A percentile compares a stretch with the other conserved stretches of the same genome.
phyloP scores from a whole-genome alignment of 2,797 vertebrate genomes.

The Nyctibius grandis region DNA sequence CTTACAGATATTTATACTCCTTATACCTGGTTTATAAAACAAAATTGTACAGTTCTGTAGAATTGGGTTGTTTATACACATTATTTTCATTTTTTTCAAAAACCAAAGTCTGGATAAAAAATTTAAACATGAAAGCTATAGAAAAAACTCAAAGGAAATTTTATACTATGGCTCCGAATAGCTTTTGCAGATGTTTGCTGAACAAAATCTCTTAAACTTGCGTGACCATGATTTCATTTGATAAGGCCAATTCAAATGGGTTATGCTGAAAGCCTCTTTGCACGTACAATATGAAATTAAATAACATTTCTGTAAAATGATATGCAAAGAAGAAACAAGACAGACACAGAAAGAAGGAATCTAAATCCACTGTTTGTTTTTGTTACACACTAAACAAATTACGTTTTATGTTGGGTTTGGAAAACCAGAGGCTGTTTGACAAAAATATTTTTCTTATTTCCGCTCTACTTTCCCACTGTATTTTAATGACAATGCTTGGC shows the following conservation, averaged over 20 bases:
- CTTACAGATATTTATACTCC: not conserved
- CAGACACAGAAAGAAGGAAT: slow-evolving; percentile 8
- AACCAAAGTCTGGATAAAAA: not conserved
- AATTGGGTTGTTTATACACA: not conserved
- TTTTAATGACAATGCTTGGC: slow-evolving; percentile 11
- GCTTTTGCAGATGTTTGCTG: slow-evolving; percentile 44
- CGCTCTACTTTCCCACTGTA: not conserved
- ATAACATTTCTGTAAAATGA: slow-evolving; percentile 38
- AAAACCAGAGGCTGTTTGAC: not conserved
- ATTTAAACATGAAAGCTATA: not conserved
- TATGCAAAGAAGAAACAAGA: slow-evolving; percentile 36
- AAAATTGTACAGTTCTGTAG: not conserved
- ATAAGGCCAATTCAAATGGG: slow-evolving; percentile 54
- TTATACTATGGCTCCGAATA: slow-evolving; percentile 13
- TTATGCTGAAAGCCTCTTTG: slow-evolving; percentile 33
- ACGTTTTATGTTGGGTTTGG: not conserved
- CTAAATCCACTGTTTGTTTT: slow-evolving; percentile 2
- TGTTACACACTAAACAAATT: slow-evolving; percentile 1
- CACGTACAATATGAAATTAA: slow-evolving; percentile 40
- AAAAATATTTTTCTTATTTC: slow-evolving; percentile 18
- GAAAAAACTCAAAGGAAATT: slow-evolving; percentile 41
- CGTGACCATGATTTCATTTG: slow-evolving; percentile 9
- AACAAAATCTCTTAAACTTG: slow-evolving; percentile 40
- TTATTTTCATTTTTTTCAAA: not conserved
- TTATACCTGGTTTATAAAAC: not conserved